A percentile compares a stretch with the other conserved stretches of the same genome.
Conservation (phyloP, 1,140 invertebrate species). For the Drosophila navojoa region DNA sequence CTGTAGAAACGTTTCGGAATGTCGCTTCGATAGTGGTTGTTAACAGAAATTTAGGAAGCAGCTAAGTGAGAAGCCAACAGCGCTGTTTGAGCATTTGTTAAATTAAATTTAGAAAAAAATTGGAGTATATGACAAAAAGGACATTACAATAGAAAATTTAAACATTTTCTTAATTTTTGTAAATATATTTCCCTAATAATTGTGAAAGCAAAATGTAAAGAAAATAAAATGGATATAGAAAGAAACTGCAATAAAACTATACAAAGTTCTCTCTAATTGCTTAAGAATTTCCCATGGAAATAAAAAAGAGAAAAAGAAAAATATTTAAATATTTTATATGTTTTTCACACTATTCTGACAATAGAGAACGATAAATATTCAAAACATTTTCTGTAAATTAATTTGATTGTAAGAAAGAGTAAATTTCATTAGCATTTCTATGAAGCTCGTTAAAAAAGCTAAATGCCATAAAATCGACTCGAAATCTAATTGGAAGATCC, state of each 20-base stretch:
- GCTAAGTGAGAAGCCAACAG: background rate
- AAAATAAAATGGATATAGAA: background rate
- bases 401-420: no score
- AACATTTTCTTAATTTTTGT: no score
- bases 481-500: conserved; percentile 18
- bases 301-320: no score
- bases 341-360: no score
- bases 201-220: no score
- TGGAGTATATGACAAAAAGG: background rate
- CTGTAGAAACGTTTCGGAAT: conserved; percentile 43
- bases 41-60: background rate
- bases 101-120: background rate
- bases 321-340: no score
- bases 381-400: no score
- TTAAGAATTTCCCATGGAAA: background rate
- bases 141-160: no score
- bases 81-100: background rate
- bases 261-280: background rate
- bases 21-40: conserved; percentile 35
- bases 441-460: background rate
- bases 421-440: background rate
- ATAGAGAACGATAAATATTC: no score
- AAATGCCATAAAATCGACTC: background rate
- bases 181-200: no score
- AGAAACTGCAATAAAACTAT: no score